Evolutionary conservation across 2,113 vertebrate species (phyloP).

Genomic region (Sander vitreus): DNA sequence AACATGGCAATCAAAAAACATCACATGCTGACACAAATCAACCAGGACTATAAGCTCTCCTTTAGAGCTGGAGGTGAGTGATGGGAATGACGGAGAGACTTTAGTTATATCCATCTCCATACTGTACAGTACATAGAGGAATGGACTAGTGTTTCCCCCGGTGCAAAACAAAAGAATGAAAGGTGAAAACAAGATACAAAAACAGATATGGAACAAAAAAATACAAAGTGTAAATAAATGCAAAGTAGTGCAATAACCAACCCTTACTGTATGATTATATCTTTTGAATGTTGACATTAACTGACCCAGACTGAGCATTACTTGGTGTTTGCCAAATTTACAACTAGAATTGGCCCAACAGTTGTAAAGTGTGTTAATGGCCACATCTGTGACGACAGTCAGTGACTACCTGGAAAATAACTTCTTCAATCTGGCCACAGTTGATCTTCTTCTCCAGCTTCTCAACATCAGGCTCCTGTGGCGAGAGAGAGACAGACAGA

Average conservation of each 20-base stretch:
- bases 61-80: neutral
- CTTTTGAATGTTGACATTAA: neutral
- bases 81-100: neutral
- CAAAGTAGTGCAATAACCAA: neutral
- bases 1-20: too few relatives aligned
- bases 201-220: neutral
- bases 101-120: too few relatives aligned
- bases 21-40: too few relatives aligned
- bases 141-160: too few relatives aligned
- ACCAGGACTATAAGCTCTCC: neutral
- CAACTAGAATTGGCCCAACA: too few relatives aligned
- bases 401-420: conserved; percentile 89
- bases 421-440: conserved; percentile 93
- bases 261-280: neutral
- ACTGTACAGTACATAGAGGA: too few relatives aligned
- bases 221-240: neutral
- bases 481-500: conserved; percentile 2
- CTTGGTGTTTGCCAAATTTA: too few relatives aligned
- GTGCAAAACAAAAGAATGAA: neutral
- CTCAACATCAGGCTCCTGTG: conserved; percentile 89
- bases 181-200: neutral
- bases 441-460: conserved; percentile 91
- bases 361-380: too few relatives aligned
- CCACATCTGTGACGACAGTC: neutral
- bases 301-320: neutral